Evolutionary conservation across 2,797 vertebrate genomes (phyloP).

Genomic region (Tarsius wallacei): DNA sequence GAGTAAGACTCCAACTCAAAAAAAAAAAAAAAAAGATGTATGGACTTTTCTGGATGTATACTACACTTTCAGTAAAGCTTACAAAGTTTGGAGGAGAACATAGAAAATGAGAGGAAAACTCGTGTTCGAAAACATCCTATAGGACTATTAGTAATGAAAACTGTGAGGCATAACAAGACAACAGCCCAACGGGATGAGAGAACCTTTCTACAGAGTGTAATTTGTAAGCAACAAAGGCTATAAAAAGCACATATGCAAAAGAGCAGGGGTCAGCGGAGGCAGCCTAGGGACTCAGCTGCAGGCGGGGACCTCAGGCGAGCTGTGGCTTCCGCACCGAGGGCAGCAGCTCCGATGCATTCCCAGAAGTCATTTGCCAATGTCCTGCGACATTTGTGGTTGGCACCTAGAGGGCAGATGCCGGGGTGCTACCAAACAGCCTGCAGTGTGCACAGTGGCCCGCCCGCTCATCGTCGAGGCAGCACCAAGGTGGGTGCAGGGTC

Average conservation of each 20-base stretch:
- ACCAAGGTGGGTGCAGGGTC: no score
- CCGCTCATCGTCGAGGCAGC: no score
- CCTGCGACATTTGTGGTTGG: not conserved
- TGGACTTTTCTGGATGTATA: not conserved
- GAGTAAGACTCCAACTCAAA: no score
- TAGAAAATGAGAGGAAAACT: not conserved
- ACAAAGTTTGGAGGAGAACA: not conserved
- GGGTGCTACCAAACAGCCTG: no score
- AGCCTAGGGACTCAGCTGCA: not conserved
- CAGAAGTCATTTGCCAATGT: not conserved
- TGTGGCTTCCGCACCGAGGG: not conserved
- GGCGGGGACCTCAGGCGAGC: not conserved
- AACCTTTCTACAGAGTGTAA: not conserved
- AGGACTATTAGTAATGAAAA: not conserved
- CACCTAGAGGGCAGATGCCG: not conserved
- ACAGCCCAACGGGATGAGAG: not conserved
- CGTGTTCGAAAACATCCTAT: not conserved
- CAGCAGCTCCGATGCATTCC: not conserved
- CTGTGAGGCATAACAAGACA: not conserved
- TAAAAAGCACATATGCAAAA: not conserved
- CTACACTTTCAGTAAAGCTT: not conserved
- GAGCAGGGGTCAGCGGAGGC: not conserved
- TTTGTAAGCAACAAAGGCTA: not conserved
- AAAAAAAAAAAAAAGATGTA: not conserved
- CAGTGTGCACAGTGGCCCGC: accelerated